Conservation (phyloP, 2,888 invertebrate genomes). For the Dryadula phaetusa region DNA sequence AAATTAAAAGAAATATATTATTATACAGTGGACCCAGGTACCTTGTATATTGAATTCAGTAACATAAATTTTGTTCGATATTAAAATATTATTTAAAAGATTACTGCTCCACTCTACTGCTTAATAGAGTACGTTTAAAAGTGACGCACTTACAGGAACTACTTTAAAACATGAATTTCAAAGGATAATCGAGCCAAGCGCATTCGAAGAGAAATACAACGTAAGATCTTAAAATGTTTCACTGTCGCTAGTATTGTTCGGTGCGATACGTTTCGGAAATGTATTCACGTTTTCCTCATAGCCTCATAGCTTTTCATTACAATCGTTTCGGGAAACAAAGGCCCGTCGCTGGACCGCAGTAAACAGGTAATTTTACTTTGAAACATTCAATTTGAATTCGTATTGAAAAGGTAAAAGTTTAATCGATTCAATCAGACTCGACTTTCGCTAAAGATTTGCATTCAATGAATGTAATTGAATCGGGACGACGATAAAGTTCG, state of each 20-base stretch:
- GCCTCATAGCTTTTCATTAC: conserved; percentile 31
- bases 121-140: background rate
- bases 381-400: conserved; percentile 34
- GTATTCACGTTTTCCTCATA: conserved; percentile 43
- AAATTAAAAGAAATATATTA: background rate
- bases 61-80: background rate
- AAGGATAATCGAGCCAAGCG: conserved; percentile 46
- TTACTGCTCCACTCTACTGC: too few species aligned
- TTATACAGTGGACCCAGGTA: background rate
- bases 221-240: conserved; percentile 64
- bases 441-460: conserved; percentile 55
- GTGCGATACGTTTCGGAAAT: conserved; percentile 53
- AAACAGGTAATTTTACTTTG: conserved; percentile 43
- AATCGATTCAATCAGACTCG: conserved; percentile 45
- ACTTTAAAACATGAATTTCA: background rate
- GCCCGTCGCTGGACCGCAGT: conserved; percentile 46
- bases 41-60: background rate
- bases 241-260: conserved; percentile 57
- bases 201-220: conserved; percentile 59
- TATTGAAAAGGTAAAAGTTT: conserved; percentile 45
- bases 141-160: background rate
- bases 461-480: conserved; percentile 57
- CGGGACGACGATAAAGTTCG: conserved; percentile 44
- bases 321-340: conserved; percentile 51
- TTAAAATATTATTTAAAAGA: background rate